phyloP scores from a whole-genome alignment of 1,140 invertebrate species.

The Drosophila nasuta region DNA sequence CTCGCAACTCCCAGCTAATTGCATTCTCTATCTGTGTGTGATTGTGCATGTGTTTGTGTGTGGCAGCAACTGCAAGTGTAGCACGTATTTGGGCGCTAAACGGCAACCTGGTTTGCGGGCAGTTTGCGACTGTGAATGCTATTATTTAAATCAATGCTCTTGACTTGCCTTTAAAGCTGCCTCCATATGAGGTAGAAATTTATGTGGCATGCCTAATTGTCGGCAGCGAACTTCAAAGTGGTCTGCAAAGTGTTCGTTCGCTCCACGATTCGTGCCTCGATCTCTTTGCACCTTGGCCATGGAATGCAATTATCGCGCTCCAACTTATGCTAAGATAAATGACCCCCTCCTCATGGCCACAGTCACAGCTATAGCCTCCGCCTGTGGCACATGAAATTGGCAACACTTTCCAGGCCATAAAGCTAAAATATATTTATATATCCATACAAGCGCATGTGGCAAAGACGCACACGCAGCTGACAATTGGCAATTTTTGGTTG shows the following conservation, averaged over 20 bases:
- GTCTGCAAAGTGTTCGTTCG: conserved; percentile 15
- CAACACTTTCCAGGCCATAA: conserved; percentile 63
- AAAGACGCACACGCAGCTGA: conserved; percentile 28
- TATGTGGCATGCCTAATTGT: conserved; percentile 83
- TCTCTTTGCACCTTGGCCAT: conserved; percentile 30
- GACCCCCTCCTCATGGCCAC: conserved; percentile 46
- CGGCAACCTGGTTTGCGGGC: not conserved
- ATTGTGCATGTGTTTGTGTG: not conserved
- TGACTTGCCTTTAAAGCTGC: conserved; percentile 34
- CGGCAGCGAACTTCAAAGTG: conserved; percentile 70
- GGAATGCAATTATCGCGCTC: conserved; percentile 79
- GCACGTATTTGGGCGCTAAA: conserved; percentile 28
- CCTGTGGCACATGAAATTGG: conserved; percentile 52
- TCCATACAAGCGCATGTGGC: not conserved
- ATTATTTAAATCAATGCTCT: conserved; percentile 83
- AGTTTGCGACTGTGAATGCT: conserved; percentile 50
- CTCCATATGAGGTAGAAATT: conserved; percentile 74
- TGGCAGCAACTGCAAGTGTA: conserved; percentile 9
- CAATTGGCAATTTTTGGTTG: conserved; percentile 70
- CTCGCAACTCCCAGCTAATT: conserved; percentile 46
- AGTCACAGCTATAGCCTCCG: not conserved
- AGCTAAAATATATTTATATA: conserved; percentile 5
- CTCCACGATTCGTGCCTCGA: conserved; percentile 1
- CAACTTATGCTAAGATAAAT: conserved; percentile 82
- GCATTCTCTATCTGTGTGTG: conserved; percentile 20